These are phyloP conservation scores for Metellina segmentata DNA, from an alignment of 2,888 invertebrate genomes.

Conservation along the genomic window DNA sequence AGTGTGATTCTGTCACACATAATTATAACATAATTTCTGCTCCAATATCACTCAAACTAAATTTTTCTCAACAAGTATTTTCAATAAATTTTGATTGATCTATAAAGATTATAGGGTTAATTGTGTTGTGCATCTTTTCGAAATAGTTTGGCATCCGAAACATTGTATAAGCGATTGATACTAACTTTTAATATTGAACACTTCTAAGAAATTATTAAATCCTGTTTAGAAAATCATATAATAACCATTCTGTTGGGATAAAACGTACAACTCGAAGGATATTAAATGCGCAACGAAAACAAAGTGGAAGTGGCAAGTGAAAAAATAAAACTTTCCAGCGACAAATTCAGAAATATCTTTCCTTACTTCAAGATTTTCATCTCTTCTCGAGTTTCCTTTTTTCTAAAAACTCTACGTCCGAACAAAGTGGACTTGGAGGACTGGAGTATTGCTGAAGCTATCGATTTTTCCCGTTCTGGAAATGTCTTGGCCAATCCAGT, in stretches of 20 bases:
- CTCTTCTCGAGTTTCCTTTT: slow-evolving; percentile 30
- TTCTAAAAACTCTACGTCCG: slow-evolving; percentile 44
- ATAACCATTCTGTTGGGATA: neutral
- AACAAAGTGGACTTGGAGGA: slow-evolving; percentile 62
- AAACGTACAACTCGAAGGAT: neutral
- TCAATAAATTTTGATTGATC: too few species aligned
- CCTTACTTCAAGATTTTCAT: slow-evolving; percentile 35
- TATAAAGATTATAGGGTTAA: too few species aligned
- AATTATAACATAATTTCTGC: too few species aligned
- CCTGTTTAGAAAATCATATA: neutral
- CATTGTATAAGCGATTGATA: too few species aligned
- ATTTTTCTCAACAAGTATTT: too few species aligned
- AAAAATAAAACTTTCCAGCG: slow-evolving; percentile 25
- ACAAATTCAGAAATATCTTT: slow-evolving; percentile 29
- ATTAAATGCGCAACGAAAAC: slow-evolving; percentile 19
- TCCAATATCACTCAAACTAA: too few species aligned
- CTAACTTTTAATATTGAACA: too few species aligned
- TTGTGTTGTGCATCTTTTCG: too few species aligned
- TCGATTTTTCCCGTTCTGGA: slow-evolving; percentile 50
- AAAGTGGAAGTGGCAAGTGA: neutral
- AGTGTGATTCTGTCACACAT: too few species aligned
- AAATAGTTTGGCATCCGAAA: too few species aligned
- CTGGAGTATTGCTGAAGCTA: slow-evolving; percentile 34
- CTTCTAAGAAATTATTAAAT: too few species aligned
- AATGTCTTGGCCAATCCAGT: slow-evolving; percentile 54